Evolutionary conservation across 2,113 vertebrate genomes (phyloP), one percentile per base, ranked within the genome.

Genomic region (Apistogramma diplotaenia): DNA sequence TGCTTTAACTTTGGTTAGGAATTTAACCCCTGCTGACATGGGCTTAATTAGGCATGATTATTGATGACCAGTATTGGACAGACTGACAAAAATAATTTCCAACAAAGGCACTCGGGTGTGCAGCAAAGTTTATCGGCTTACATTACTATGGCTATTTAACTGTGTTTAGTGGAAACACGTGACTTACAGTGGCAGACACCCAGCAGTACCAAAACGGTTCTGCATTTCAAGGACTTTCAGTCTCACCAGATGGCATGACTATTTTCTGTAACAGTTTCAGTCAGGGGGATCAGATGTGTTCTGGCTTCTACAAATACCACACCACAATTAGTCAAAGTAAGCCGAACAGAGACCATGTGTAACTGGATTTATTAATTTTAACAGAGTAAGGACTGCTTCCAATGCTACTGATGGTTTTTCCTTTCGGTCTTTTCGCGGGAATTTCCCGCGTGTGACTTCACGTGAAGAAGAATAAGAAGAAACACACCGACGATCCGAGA

Each of bases 381-480:
- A 7, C 15, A 18, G 2, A 18, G 15, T 18, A 49, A 49, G 15
- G 2, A 5, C 15, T 18, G 8, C 16, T 67, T 3, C 9, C 23
- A 67, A 15, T 11, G 62, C 16, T 29, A 37, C 33, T 19, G 18
- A 40, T 12, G 15, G 43, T 21, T 23, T 4, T 35, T 81, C 23
- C 51, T 43, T 16, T 65, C 1, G 16, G 46, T 40, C 10, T 40
- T 77, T 74, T 65, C 46, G 51, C 78, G 83, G 90, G 89, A 89
- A 81, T 79, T 81, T 33, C 86, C 89, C 79, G 76, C 83, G 51
- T 85, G 88, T 85, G 40, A 40, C 21, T 62, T 76, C 55, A 59
- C 9, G 27, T 19, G 37, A 80, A 61, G 1, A 13, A 29, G 1
- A 89, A 53, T 27, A 2, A 27, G 72, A 81, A 9, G 18, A 73